Evolutionary conservation across 2,113 vertebrate species (phyloP).

Genomic region (Passer montanus): DNA sequence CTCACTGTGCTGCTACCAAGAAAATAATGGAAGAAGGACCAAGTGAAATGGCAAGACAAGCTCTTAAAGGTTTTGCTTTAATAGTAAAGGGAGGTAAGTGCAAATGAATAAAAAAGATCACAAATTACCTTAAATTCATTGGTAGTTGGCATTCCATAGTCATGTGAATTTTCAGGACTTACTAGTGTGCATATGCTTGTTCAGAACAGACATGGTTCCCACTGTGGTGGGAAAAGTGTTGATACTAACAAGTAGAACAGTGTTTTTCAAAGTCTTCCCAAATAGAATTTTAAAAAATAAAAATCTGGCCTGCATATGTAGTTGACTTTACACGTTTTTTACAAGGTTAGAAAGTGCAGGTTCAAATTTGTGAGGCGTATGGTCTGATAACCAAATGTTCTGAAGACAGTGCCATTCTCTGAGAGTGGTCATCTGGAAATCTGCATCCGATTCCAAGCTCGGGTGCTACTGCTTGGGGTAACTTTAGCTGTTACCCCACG

Average conservation of each 20-base stretch:
- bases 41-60: not conserved
- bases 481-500: not conserved
- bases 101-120: not conserved
- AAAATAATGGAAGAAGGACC: not conserved
- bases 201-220: not conserved
- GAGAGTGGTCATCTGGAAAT: not conserved
- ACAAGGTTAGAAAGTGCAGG: not conserved
- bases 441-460: accelerated
- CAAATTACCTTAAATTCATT: not conserved
- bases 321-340: not conserved
- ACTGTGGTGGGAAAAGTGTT: not conserved
- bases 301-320: not conserved
- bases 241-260: not conserved
- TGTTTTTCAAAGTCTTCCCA: not conserved
- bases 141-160: not conserved
- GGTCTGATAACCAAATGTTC: not conserved
- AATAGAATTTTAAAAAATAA: not conserved
- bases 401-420: not conserved
- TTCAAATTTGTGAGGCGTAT: not conserved
- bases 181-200: not conserved
- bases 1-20: not conserved
- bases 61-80: not conserved
- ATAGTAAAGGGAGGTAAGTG: not conserved
- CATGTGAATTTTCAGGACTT: not conserved
- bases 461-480: not conserved